These are phyloP conservation scores for Percopsis omiscomaycus DNA, from an alignment of 2,797 vertebrate species.

Conservation along the genomic window DNA sequence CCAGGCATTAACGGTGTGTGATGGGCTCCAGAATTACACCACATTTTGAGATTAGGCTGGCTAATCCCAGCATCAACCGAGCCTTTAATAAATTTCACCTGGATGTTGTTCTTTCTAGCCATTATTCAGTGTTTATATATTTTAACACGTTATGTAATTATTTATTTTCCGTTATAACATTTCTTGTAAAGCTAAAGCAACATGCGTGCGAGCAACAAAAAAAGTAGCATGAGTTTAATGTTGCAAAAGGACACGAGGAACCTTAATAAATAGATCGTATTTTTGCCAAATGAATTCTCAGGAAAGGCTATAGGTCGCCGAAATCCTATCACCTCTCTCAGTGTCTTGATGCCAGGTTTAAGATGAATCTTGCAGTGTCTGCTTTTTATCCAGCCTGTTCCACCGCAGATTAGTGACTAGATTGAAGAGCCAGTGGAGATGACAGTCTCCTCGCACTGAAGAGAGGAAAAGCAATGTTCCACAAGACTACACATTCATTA, in stretches of 20 bases:
- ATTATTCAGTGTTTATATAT: no score
- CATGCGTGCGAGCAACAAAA: neutral
- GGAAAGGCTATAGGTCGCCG: constrained; percentile 37
- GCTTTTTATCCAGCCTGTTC: constrained; percentile 48
- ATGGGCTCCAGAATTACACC: constrained; percentile 53
- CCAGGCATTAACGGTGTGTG: constrained; percentile 55
- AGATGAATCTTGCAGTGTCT: constrained; percentile 35
- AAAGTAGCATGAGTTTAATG: constrained; percentile 12
- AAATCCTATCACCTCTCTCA: constrained; percentile 58
- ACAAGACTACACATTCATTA: constrained; percentile 80
- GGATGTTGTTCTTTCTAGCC: no score
- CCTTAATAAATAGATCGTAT: constrained; percentile 35
- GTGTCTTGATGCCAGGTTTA: constrained; percentile 49
- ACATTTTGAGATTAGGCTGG: constrained; percentile 61
- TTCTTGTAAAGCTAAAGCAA: constrained; percentile 16
- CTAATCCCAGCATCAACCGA: constrained; percentile 59
- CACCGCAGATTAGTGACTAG: constrained; percentile 63
- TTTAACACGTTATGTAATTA: no score
- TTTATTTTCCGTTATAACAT: neutral
- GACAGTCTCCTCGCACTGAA: constrained; percentile 42
- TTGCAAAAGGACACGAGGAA: constrained; percentile 41
- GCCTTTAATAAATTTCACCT: constrained; percentile 11
- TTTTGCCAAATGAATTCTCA: constrained; percentile 44
- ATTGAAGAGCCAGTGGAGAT: constrained; percentile 57
- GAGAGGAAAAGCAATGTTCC: constrained; percentile 76